Base-by-base conservation (phyloP, 1,140 invertebrate genomes). In the Spodoptera frugiperda region DNA sequence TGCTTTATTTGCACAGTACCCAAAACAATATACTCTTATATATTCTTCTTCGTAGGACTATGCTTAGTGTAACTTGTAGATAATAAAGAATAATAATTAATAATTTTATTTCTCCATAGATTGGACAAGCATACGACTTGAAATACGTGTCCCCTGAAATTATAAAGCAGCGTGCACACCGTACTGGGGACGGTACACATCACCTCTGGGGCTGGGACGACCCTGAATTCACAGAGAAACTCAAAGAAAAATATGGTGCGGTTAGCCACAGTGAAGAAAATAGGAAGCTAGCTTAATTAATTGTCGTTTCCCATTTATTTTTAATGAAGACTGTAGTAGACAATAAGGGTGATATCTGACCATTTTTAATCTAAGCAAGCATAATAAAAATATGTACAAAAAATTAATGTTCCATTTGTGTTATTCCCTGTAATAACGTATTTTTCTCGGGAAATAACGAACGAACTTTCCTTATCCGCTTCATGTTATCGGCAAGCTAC, bases 111-210 rank as follows among this genome's bases (percentile, higher is more conserved):
- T 61, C 44, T 88, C 17, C 87, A 53, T 82, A 94, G 89, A 93
- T 96, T 44, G 96, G 96, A 0, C 95, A 95, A 94, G 96, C 95
- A 1, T 96, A 96, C 81, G 95, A 96, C 79, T 86, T 96, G 53
- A 96, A 96, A 81, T 93, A 92, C 0, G 95, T 95, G 0, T 93
- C 95, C 0, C 83, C 91, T 3, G 95, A 95, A 14, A 94, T 96
- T 74, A 90, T 96, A 3, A 91, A 92, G 63, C 94, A 93, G 78
- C 88, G 95, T 59, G 85, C 94, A 46, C 86, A 92, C 87, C 91
- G 96, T 51, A 97, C 96, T 5, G 97, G 97, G 19, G 96, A 97
- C 83, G 96, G 96, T 0, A 93, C 93, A 2, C 93, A 94, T 78
- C 87, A 93, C 17, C 82, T 94, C 6, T 95, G 95, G 95, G 95